Evolutionary conservation across 2,113 vertebrate genomes (phyloP), one percentile per base, ranked within the genome.

Genomic region (Ptilorrhoa leucosticta): DNA sequence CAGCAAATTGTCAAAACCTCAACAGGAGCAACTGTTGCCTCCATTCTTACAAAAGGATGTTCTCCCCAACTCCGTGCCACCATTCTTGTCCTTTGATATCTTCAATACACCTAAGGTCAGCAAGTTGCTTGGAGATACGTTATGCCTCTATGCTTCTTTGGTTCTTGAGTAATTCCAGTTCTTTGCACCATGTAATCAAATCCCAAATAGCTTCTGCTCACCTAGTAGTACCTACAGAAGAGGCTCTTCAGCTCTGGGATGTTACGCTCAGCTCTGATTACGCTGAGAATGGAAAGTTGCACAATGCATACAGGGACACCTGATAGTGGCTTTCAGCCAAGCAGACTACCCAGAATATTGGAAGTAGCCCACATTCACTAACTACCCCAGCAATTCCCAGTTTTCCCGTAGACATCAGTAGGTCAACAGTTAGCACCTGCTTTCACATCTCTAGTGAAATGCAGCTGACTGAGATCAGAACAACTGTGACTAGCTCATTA

Each of bases 221-320:
- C 71, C 71, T 76, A 83, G 33, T 9, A 63, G 39, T 44, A 86
- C 44, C 83, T 92, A 88, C 40, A 94, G 89, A 88, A 92, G 75
- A 93, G 44, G 93, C 53, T 92, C 89, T 86, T 96, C 86, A 86
- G 81, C 53, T 40, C 53, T 80, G 53, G 44, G 83, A 90, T 83
- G 40, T 56, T 92, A 90, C 8, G n/a, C n/a, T n/a, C n/a, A n/a
- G n/a, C n/a, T n/a, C n/a, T 72, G 71, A 48, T 66, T 80, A 64
- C 13, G 11, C 70, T 56, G 35, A 76, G 79, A 83, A 88, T 2
- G 11, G 45, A 16, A 90, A 90, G 30, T 47, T 90, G 57, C 63
- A 79, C 24, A 56, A 30, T 11, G 39, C 51, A 14, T 15, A 60
- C 15, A 57, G 37, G 7, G 63, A 68, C 24, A 68, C 12, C 20